These are phyloP conservation scores for Scomber colias DNA, from an alignment of 2,113 vertebrate genomes.

Conservation along the genomic window DNA sequence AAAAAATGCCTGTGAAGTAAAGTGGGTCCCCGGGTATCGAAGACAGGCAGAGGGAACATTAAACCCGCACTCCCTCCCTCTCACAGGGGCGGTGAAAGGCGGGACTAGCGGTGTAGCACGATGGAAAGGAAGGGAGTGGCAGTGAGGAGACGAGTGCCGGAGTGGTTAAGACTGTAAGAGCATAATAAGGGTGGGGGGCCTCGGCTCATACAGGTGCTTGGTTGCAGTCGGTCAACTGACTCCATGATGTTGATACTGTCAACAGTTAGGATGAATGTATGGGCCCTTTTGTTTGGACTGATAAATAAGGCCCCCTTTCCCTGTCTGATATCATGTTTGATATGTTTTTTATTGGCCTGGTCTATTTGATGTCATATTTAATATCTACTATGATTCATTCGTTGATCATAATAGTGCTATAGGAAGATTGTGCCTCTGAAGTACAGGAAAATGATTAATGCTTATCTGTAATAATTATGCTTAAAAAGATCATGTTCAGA, in stretches of 20 bases:
- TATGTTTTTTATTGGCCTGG: too few species aligned
- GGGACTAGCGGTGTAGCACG: slow-evolving; percentile 36
- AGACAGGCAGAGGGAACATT: slow-evolving; percentile 21
- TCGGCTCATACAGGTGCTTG: slow-evolving; percentile 24
- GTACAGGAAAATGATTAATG: background rate
- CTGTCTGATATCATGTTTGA: background rate
- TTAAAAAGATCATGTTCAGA: too few species aligned
- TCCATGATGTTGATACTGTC: slow-evolving; percentile 15
- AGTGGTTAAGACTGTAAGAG: background rate
- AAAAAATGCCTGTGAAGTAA: slow-evolving; percentile 10
- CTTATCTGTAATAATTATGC: background rate
- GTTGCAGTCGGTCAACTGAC: background rate
- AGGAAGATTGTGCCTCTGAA: background rate
- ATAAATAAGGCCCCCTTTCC: background rate
- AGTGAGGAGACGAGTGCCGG: background rate
- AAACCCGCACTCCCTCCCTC: slow-evolving; percentile 23
- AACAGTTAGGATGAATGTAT: background rate
- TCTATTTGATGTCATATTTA: background rate
- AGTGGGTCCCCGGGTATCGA: slow-evolving; percentile 42
- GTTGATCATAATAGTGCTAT: background rate
- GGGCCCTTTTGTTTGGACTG: background rate
- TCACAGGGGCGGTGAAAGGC: slow-evolving; percentile 46
- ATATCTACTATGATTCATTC: background rate
- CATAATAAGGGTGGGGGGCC: slow-evolving; percentile 1
- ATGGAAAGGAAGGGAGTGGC: slow-evolving; percentile 55